phyloP scores from a whole-genome alignment of 1,140 invertebrate genomes.

The Zaprionus tsacasi region DNA sequence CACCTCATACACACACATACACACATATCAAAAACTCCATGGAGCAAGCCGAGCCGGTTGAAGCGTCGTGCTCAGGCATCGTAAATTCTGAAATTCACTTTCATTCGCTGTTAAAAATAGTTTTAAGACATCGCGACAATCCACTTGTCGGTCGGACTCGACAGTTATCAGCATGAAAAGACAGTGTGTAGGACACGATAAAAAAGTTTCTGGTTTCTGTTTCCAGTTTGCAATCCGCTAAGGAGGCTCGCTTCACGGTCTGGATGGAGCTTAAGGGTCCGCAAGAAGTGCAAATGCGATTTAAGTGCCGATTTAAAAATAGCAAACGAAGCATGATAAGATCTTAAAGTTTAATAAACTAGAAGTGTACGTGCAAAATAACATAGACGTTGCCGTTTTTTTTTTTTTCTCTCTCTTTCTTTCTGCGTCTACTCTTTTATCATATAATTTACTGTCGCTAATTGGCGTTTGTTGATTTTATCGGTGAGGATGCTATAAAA shows the following conservation, averaged over 20 bases:
- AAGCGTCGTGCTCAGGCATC: slow-evolving; percentile 32
- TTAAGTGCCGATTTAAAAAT: slow-evolving; percentile 18
- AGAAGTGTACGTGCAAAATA: slow-evolving; percentile 34
- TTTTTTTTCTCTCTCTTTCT: neutral
- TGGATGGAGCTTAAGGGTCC: neutral
- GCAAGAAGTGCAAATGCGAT: slow-evolving; percentile 21
- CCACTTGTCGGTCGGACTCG: slow-evolving; percentile 47
- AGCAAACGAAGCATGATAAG: neutral
- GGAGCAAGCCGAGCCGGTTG: slow-evolving; percentile 34
- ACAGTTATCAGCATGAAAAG: neutral
- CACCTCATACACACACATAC: slow-evolving; percentile 11
- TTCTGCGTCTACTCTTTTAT: slow-evolving; percentile 12
- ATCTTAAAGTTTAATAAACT: neutral
- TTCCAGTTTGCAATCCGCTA: slow-evolving; percentile 6
- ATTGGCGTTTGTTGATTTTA: slow-evolving; percentile 62
- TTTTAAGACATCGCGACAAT: slow-evolving; percentile 36
- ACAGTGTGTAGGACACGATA: slow-evolving; percentile 1
- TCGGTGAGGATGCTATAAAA: slow-evolving; percentile 56
- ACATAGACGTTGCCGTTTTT: slow-evolving; percentile 20
- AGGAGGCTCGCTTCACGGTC: slow-evolving; percentile 29
- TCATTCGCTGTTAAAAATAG: slow-evolving; percentile 76
- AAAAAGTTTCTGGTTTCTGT: slow-evolving; percentile 20
- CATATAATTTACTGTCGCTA: slow-evolving; percentile 56
- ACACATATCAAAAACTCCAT: neutral
- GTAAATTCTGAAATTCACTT: slow-evolving; percentile 70